phyloP scores from a whole-genome alignment of 2,888 invertebrate species.

The Rutpela maculata region DNA sequence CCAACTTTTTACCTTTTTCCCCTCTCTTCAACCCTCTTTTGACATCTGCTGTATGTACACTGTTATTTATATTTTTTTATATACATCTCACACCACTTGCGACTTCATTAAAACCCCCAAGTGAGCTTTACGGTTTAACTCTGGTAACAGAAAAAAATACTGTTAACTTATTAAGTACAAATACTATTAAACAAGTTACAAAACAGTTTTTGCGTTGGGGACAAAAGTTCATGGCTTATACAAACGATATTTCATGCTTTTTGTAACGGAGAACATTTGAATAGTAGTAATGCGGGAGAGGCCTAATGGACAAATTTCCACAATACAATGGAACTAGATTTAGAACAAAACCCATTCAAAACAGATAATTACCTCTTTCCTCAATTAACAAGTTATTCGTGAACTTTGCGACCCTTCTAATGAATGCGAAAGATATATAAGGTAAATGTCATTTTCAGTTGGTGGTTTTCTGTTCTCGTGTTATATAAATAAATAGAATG shows the following conservation, averaged over 20 bases:
- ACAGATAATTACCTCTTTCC: background rate
- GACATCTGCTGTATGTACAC: no score
- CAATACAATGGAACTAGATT: background rate
- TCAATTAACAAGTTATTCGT: background rate
- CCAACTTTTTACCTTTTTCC: no score
- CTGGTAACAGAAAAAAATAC: no score
- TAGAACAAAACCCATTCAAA: slow-evolving; percentile 1
- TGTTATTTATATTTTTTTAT: no score
- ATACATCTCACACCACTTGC: no score
- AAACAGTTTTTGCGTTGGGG: no score
- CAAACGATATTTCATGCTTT: background rate
- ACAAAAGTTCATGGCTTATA: no score
- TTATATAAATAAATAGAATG: background rate
- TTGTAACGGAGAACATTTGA: background rate
- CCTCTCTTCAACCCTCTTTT: no score
- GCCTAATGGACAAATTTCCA: background rate
- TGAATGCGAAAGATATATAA: background rate
- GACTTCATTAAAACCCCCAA: no score
- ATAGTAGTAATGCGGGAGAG: background rate
- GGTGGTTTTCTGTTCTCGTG: background rate
- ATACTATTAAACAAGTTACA: no score
- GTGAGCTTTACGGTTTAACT: no score
- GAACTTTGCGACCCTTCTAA: background rate
- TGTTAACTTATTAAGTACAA: no score
- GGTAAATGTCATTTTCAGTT: background rate